phyloP scores from a whole-genome alignment of 2,797 vertebrate genomes.

The Agapornis canus region DNA sequence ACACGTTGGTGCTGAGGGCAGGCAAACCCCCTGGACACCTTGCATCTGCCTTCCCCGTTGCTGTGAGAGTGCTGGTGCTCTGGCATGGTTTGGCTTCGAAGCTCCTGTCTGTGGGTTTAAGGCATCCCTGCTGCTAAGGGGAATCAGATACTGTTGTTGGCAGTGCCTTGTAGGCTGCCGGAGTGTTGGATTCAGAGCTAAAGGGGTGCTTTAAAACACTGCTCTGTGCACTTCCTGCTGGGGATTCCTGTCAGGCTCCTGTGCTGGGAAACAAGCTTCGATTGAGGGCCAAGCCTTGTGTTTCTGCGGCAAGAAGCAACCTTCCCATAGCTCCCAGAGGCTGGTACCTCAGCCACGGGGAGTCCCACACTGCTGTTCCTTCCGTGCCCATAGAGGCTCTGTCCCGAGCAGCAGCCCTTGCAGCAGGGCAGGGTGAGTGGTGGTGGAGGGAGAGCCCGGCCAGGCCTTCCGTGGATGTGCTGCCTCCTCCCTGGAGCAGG shows the following conservation, averaged over 20 bases:
- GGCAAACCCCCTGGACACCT: fast-evolving
- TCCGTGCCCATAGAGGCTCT: not conserved
- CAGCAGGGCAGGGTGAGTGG: not conserved
- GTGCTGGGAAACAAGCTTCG: not conserved
- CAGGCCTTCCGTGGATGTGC: not conserved
- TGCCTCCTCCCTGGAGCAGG: not conserved
- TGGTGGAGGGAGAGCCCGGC: fast-evolving
- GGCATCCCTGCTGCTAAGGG: not conserved
- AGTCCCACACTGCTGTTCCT: no score
- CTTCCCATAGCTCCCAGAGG: not conserved
- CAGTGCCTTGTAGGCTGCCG: not conserved
- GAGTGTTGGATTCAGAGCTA: not conserved
- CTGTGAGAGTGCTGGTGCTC: not conserved
- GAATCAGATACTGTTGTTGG: not conserved
- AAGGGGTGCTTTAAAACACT: not conserved
- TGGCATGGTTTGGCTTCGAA: not conserved
- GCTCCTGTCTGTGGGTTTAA: not conserved
- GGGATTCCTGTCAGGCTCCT: not conserved
- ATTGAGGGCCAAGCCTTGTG: not conserved
- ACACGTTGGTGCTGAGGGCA: not conserved
- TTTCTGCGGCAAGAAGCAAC: not conserved
- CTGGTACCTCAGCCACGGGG: not conserved
- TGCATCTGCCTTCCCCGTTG: not conserved
- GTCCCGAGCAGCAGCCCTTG: not conserved
- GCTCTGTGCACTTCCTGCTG: not conserved